Base-by-base conservation (phyloP, 2,888 invertebrate species). In the Pardosa pseudoannulata region DNA sequence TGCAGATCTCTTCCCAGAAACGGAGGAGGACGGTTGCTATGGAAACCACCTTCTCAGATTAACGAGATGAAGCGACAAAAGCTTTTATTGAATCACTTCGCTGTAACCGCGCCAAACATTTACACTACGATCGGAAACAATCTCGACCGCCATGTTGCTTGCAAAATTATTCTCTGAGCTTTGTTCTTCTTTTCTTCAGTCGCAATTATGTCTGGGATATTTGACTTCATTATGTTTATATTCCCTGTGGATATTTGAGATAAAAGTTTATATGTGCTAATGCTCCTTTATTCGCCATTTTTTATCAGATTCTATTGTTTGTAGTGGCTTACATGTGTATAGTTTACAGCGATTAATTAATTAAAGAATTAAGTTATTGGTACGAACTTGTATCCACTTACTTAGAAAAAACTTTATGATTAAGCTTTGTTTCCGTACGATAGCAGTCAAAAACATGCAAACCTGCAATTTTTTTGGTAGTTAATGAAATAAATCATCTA, bases 31-130 rank as follows among this genome's bases (percentile, higher is more conserved):
- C 36, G 67, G 78, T 79, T 6, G 39, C 72, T 72, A 78, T 76
- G 31, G 65, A 29, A 85, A 76, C 70, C 72, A 67, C 56, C 74
- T 67, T 74, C 81, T 78, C 72, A 67, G 78, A 85, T 85, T 78
- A 82, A 65, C 75, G 75, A 82, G 80, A 82, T 83, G 78, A 78
- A 78, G 78, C 83, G 67, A 78, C 78, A 79, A 78, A 82, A 78
- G 76, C 78, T 78, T 73, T 85, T 85, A 85, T 85, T 67, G 83
- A 85, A 85, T 85, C 83, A 78, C 73, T 85, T 73, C 73, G 31
- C 78, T 67, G 67, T 78, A 73, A 78, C 76, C 65, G 67, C 41
- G 67, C 65, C 78, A 73, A 85, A 78, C 83, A 85, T 85, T 78
- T 78, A 78, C 83, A 85, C 83, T 78, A n/a, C 50, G 36, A 19